A percentile compares a stretch with the other conserved stretches of the same genome.
These are phyloP conservation scores for Chirona hameri DNA, from an alignment of 2,888 invertebrate species.

Conservation along the genomic window DNA sequence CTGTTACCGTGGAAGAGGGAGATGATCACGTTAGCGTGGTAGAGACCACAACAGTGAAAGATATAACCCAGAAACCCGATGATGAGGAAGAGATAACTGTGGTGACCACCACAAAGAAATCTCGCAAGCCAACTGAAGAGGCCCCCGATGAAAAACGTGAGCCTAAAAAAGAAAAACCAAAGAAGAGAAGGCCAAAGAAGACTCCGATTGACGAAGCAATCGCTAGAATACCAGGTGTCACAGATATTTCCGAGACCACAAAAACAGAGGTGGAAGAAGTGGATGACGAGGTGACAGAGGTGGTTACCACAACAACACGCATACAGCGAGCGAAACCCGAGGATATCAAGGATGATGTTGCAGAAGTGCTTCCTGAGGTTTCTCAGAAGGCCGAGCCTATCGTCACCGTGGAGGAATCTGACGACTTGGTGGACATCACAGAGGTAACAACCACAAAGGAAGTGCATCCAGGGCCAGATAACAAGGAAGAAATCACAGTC, in stretches of 20 bases:
- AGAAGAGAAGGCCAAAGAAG: not conserved
- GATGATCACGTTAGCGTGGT: too few relatives aligned
- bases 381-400: not conserved
- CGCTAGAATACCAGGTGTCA: slow-evolving; percentile 33
- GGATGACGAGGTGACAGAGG: slow-evolving; percentile 30
- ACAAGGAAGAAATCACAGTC: too few relatives aligned
- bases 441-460: not conserved
- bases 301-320: not conserved
- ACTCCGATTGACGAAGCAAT: not conserved
- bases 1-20: too few relatives aligned
- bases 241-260: not conserved
- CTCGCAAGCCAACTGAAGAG: not conserved
- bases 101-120: not conserved
- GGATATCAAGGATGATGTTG: not conserved
- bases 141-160: not conserved
- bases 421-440: not conserved
- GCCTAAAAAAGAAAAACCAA: not conserved
- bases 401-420: not conserved
- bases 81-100: not conserved
- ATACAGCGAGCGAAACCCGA: too few relatives aligned
- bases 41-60: not conserved
- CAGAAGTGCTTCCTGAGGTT: not conserved
- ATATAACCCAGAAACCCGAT: not conserved
- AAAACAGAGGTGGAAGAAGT: slow-evolving; percentile 25
- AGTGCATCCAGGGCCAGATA: not conserved